Conservation (phyloP, 2,113 vertebrate genomes). For the Dasyprocta punctata region DNA sequence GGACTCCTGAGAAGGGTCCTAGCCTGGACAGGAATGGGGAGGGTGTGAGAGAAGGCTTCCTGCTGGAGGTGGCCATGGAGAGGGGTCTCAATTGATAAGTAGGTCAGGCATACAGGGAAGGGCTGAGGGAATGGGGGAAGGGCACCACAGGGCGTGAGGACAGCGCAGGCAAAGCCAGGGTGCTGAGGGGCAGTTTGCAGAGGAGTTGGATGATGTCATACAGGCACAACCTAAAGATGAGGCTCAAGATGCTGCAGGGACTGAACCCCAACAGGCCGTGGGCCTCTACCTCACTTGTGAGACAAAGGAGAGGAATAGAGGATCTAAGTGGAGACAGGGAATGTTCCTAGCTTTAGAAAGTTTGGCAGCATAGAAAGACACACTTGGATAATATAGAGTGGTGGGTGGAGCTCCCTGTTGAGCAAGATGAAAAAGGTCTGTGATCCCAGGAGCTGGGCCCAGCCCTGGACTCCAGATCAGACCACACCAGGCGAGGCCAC, state of each 20-base stretch:
- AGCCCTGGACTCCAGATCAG: not conserved
- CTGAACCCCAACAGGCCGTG: not conserved
- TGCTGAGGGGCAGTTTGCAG: fast-evolving
- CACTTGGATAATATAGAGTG: not conserved
- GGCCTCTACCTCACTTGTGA: not conserved
- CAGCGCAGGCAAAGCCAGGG: not conserved
- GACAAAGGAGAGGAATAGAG: not conserved
- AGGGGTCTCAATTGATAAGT: not conserved
- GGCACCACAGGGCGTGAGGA: not conserved
- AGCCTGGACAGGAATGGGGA: not conserved
- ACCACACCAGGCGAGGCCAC: not conserved
- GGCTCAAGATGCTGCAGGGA: not conserved
- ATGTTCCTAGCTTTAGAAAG: not conserved
- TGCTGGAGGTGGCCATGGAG: not conserved
- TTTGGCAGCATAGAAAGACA: not conserved
- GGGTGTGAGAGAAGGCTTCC: not conserved
- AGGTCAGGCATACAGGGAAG: not conserved
- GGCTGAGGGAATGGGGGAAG: not conserved
- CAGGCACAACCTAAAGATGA: not conserved
- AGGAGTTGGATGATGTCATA: not conserved
- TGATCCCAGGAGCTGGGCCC: not conserved
- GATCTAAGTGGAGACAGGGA: not conserved
- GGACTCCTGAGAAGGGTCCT: not conserved
- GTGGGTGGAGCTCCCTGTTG: not conserved
- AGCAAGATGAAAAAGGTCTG: not conserved